These are phyloP conservation scores for Apamea epomidion DNA, from an alignment of 2,888 invertebrate species.

Conservation along the genomic window DNA sequence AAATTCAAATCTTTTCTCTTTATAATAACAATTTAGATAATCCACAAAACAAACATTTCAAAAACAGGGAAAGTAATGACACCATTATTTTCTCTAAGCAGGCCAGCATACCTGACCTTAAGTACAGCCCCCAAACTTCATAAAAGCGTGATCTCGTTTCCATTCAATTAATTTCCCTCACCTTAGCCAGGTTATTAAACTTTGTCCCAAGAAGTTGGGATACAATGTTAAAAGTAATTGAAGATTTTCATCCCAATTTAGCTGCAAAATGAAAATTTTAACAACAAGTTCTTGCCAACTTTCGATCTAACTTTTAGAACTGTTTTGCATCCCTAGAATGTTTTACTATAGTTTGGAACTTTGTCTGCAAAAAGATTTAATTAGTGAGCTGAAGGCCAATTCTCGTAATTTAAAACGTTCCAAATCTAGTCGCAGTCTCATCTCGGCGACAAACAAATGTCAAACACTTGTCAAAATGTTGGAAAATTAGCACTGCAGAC, in stretches of 20 bases:
- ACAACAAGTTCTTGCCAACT: constrained; percentile 35
- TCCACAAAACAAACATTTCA: neutral
- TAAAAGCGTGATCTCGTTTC: constrained; percentile 26
- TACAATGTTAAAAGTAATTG: constrained; percentile 50
- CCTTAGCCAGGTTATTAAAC: constrained; percentile 36
- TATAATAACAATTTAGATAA: neutral
- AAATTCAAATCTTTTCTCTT: neutral
- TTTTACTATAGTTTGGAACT: constrained; percentile 32
- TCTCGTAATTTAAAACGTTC: too few relatives aligned
- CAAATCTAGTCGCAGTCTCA: too few relatives aligned
- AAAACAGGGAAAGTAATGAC: neutral
- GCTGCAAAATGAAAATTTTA: constrained; percentile 33
- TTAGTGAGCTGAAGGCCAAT: constrained; percentile 16
- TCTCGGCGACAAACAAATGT: too few relatives aligned
- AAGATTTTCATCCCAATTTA: constrained; percentile 44
- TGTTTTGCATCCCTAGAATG: constrained; percentile 19
- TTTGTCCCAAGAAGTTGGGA: constrained; percentile 27
- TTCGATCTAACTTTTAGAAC: constrained; percentile 23
- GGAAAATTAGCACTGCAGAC: too few relatives aligned
- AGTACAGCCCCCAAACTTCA: constrained; percentile 1
- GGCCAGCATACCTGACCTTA: neutral
- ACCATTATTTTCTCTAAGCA: neutral
- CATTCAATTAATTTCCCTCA: constrained; percentile 42
- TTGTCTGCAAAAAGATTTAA: constrained; percentile 28
- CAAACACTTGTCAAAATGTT: too few relatives aligned